phyloP scores from a whole-genome alignment of 2,797 vertebrate genomes.

The Alosa sapidissima region DNA sequence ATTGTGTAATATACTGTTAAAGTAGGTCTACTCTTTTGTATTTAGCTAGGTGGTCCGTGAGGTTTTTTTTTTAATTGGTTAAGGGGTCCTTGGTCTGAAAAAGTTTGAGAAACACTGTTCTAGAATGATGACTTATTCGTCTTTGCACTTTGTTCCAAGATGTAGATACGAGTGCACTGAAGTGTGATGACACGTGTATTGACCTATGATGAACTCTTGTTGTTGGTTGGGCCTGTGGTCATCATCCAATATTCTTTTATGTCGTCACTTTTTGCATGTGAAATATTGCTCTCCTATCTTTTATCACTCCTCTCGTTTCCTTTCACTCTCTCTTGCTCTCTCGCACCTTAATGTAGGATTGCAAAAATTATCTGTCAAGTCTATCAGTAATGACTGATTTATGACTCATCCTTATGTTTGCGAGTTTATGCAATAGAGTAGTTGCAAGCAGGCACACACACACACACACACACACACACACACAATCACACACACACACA shows the following conservation, averaged over 20 bases:
- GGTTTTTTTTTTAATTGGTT: too few species aligned
- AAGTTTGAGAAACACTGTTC: too few species aligned
- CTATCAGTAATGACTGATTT: background rate
- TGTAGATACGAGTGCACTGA: background rate
- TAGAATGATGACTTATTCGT: too few species aligned
- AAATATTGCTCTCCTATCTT: background rate
- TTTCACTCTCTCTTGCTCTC: background rate
- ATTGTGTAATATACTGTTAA: too few species aligned
- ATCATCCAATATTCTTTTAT: background rate
- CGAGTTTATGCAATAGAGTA: background rate
- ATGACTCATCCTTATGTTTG: background rate
- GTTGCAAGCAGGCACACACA: background rate
- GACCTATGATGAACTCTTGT: background rate
- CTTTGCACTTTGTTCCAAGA: background rate
- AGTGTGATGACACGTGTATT: background rate
- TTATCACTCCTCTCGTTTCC: background rate
- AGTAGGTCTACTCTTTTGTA: too few species aligned
- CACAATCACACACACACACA: background rate
- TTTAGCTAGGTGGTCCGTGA: too few species aligned
- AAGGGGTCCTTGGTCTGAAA: too few species aligned
- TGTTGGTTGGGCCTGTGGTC: background rate
- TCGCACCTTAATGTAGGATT: background rate
- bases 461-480: constrained; percentile 17
- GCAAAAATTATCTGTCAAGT: background rate
- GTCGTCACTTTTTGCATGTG: background rate